Percentiles rank a stretch among this genome's conserved stretches.
phyloP scores from a whole-genome alignment of 2,888 invertebrate species.

The Allolobophora icterica region DNA sequence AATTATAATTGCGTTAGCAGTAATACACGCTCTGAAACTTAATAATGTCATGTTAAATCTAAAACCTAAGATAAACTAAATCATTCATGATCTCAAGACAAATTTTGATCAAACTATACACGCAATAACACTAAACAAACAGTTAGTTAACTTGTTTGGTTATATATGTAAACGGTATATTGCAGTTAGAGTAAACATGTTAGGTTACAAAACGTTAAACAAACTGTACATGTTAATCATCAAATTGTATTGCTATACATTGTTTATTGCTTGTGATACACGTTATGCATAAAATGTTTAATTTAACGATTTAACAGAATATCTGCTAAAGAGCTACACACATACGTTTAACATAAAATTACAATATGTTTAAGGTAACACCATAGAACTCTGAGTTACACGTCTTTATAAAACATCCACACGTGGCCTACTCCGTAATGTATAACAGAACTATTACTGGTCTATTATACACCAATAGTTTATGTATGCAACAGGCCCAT shows the following conservation, averaged over 20 bases:
- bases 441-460: not conserved
- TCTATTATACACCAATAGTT: not conserved
- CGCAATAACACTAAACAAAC: not conserved
- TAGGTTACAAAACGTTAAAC: not conserved
- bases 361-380: conserved; percentile 1
- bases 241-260: conserved; percentile 22
- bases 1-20: not conserved
- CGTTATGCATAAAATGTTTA: not conserved
- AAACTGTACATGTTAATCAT: not conserved
- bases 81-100: not conserved
- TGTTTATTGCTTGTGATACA: conserved; percentile 26
- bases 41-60: not conserved
- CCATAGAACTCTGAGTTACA: not conserved
- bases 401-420: not conserved
- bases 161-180: not conserved
- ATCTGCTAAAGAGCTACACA: not conserved
- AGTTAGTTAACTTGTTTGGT: not conserved
- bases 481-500: no score
- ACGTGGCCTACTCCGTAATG: no score
- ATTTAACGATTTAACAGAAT: not conserved
- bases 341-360: not conserved
- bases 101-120: not conserved
- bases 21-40: not conserved
- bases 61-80: not conserved
- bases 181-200: not conserved